Evolutionary conservation across 1,140 invertebrate species (phyloP).

Genomic region (Heliconius nattereri): DNA sequence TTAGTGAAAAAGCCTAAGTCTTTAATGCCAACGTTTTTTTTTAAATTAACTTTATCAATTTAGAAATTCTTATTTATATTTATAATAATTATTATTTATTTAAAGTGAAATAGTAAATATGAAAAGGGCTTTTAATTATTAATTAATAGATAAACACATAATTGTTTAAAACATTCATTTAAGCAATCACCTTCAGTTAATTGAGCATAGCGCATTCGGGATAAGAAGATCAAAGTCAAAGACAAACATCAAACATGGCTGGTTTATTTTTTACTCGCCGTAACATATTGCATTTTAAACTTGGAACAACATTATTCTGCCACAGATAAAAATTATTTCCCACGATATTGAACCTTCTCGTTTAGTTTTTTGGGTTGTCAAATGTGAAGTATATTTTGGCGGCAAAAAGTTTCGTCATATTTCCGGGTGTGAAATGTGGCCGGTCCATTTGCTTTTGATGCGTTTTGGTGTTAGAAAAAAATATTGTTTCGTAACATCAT

Average conservation of each 20-base stretch:
- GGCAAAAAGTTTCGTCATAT: conserved; percentile 50
- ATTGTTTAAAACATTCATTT: background rate
- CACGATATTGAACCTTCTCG: conserved; percentile 41
- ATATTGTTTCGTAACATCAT: conserved; percentile 56
- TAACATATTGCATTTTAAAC: conserved; percentile 49
- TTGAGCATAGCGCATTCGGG: conserved; percentile 31
- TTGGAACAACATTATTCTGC: conserved; percentile 34
- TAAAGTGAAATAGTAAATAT: too few species aligned
- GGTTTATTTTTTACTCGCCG: conserved; percentile 44
- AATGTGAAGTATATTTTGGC: conserved; percentile 17
- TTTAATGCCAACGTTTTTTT: too few species aligned
- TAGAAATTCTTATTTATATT: too few species aligned
- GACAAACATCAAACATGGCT: conserved; percentile 40
- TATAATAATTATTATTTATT: too few species aligned
- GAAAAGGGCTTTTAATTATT: too few species aligned
- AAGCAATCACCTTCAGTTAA: conserved; percentile 32
- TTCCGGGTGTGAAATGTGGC: conserved; percentile 76
- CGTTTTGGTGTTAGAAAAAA: conserved; percentile 57
- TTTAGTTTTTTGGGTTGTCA: conserved; percentile 34
- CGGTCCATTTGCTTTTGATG: conserved; percentile 64
- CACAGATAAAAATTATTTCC: conserved; percentile 27
- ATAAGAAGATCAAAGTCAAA: conserved; percentile 41
- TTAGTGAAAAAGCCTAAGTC: too few species aligned
- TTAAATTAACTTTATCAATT: too few species aligned
- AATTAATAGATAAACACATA: background rate